Percentiles rank a stretch among this genome's conserved stretches.
Conservation (phyloP, 2,888 invertebrate genomes). For the Drosophila merina region DNA sequence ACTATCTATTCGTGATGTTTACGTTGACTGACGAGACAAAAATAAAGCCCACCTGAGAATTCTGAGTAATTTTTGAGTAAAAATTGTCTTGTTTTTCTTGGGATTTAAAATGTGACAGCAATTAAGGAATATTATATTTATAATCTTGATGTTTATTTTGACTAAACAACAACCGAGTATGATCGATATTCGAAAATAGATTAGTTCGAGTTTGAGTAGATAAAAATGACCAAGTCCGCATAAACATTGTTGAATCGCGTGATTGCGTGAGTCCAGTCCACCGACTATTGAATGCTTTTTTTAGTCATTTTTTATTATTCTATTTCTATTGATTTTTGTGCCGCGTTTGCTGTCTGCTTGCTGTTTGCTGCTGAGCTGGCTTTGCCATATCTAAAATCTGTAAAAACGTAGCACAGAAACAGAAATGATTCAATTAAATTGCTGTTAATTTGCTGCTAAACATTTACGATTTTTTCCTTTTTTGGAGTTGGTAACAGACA, state of each 20-base stretch:
- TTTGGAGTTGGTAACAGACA: constrained; percentile 50
- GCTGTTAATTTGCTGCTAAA: constrained; percentile 74
- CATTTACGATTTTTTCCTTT: constrained; percentile 61
- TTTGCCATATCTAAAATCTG: constrained; percentile 24
- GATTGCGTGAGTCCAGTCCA: constrained; percentile 13
- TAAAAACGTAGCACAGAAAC: constrained; percentile 30
- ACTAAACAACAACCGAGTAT: background rate
- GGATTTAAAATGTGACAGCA: constrained; percentile 18
- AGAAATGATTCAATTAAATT: constrained; percentile 65
- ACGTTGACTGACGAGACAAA: no score
- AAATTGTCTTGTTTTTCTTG: constrained; percentile 2
- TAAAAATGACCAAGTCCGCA: constrained; percentile 18
- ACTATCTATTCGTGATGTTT: no score
- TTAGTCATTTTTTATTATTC: constrained; percentile 62
- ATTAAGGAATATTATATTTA: constrained; percentile 8
- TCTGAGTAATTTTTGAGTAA: constrained; percentile 5
- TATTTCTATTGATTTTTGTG: constrained; percentile 71
- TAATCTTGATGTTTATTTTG: background rate
- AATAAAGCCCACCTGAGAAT: constrained; percentile 39
- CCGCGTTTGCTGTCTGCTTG: constrained; percentile 16
- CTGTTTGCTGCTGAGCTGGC: constrained; percentile 19
- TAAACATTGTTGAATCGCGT: constrained; percentile 38
- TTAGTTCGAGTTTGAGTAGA: constrained; percentile 24
- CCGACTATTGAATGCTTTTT: constrained; percentile 58
- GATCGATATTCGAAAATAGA: constrained; percentile 15